Base-by-base conservation (phyloP, 2,113 vertebrate species). In the Calidris pugnax region DNA sequence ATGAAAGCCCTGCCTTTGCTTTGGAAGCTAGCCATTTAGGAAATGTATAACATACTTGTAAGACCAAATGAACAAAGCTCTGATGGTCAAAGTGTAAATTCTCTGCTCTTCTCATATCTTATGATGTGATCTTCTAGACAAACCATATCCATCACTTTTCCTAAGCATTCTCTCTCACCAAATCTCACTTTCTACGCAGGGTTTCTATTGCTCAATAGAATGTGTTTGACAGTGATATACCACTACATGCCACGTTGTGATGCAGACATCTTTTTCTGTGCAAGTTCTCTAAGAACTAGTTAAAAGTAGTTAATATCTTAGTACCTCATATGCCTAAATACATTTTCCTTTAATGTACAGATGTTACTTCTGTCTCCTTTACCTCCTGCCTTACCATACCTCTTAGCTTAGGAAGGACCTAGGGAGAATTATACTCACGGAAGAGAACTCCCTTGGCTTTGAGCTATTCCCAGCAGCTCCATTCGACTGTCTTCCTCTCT, bases 191-290 rank as follows among this genome's bases (percentile, higher is more conserved):
- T 87, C 84, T 69, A 23, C 60, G 63, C 14, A 51, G 47, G 9
- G 13, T 63, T 94, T 63, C 48, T 50, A 2, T 47, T 69, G 69
- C 59, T 73, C 27, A 9, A 4, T 19, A 3, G 50, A 77, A 37
- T 5, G 32, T 45, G 17, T 81, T 69, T 74, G 68, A 32, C 78
- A 85, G 21, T 5, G 6, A 64, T 45, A 57, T 33, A 30, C 27
- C 3, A 0, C 53, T 15, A 27, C 48, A 30, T 5, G 6, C 0
- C 0, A 4, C 15, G 47, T 4, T 53, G 33, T 68, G 35, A 68
- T 63, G 35, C 35, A 78, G 76, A 26, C 18, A 14, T 12, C 8
- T 10, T 22, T 41, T 30, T 33, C 87, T 35, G 7, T 18, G 24
- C 17, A 64, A 27, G 1, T 80, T 12, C 17, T 10, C 22, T 47